phyloP scores from a whole-genome alignment of 2,888 invertebrate genomes.

The Hemistola chrysoprasaria region DNA sequence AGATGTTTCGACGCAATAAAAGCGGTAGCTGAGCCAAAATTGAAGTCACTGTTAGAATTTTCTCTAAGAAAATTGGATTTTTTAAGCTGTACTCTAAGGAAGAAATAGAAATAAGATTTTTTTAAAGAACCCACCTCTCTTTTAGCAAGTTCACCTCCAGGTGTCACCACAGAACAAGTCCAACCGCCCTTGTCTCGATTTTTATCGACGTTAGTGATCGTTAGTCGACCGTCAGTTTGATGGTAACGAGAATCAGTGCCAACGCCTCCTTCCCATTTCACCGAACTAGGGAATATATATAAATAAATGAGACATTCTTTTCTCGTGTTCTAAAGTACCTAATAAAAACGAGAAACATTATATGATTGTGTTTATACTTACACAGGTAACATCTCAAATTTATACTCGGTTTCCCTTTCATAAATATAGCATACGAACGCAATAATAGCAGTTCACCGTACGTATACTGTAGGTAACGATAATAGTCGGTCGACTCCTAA shows the following conservation, averaged over 20 bases:
- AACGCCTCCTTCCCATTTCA: slow-evolving; percentile 85
- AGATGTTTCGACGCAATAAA: slow-evolving; percentile 21
- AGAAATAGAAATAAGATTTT: background rate
- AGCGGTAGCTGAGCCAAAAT: slow-evolving; percentile 14
- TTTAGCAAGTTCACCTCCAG: slow-evolving; percentile 88
- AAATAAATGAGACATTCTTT: too few relatives aligned
- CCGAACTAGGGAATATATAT: slow-evolving; percentile 68
- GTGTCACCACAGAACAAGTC: slow-evolving; percentile 89
- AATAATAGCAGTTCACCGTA: slow-evolving; percentile 30
- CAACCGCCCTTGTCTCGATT: slow-evolving; percentile 89
- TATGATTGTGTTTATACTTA: too few relatives aligned
- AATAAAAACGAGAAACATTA: too few relatives aligned
- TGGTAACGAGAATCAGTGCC: slow-evolving; percentile 76
- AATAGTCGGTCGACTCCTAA: slow-evolving; percentile 42
- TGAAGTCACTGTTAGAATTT: slow-evolving; percentile 11
- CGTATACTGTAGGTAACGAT: slow-evolving; percentile 38
- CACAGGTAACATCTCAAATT: slow-evolving; percentile 14
- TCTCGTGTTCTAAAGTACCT: too few relatives aligned
- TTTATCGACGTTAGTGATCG: slow-evolving; percentile 84
- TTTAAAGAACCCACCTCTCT: slow-evolving; percentile 82
- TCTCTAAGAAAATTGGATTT: slow-evolving; percentile 13
- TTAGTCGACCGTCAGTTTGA: slow-evolving; percentile 81
- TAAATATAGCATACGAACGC: slow-evolving; percentile 37
- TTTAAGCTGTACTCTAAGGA: too few relatives aligned
- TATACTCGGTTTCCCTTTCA: slow-evolving; percentile 11